phyloP scores from a whole-genome alignment of 2,888 invertebrate genomes.

The Iphiclides podalirius region DNA sequence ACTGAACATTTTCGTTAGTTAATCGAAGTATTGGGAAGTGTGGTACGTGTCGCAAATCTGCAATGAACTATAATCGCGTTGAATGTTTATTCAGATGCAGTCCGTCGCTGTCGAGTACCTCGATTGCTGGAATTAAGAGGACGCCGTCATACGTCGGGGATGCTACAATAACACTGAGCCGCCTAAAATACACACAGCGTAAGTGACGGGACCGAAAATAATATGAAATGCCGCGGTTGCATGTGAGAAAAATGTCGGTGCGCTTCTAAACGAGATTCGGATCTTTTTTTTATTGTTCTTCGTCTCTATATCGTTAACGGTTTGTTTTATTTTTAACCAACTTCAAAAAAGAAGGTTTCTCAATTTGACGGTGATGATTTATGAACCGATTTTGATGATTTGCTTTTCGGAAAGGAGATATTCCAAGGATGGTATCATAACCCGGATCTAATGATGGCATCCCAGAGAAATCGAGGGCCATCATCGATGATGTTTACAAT shows the following conservation, averaged over 20 bases:
- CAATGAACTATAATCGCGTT: conserved; percentile 44
- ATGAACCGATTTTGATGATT: too few species aligned
- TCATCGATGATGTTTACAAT: too few species aligned
- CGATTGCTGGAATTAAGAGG: conserved; percentile 79
- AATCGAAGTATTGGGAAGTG: not conserved
- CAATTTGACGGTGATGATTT: too few species aligned
- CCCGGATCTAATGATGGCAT: too few species aligned
- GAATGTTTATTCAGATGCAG: conserved; percentile 77
- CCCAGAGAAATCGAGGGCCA: too few species aligned
- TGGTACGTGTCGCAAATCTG: conserved; percentile 19
- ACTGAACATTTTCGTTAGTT: not conserved
- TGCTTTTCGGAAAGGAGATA: too few species aligned
- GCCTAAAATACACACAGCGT: conserved; percentile 61
- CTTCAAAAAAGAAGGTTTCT: too few species aligned
- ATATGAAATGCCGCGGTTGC: conserved; percentile 31
- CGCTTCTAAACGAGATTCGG: conserved; percentile 33
- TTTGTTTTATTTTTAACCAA: too few species aligned
- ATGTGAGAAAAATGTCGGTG: conserved; percentile 31
- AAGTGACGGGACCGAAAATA: conserved; percentile 62
- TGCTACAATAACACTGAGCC: conserved; percentile 70
- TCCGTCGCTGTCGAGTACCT: conserved; percentile 63
- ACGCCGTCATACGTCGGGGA: conserved; percentile 60
- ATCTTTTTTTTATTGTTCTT: conserved; percentile 3
- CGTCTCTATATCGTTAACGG: too few species aligned
- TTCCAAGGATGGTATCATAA: too few species aligned